Evolutionary conservation across 2,797 vertebrate genomes (phyloP), one percentile per base, ranked within the genome.

Genomic region (Trachops cirrhosus): DNA sequence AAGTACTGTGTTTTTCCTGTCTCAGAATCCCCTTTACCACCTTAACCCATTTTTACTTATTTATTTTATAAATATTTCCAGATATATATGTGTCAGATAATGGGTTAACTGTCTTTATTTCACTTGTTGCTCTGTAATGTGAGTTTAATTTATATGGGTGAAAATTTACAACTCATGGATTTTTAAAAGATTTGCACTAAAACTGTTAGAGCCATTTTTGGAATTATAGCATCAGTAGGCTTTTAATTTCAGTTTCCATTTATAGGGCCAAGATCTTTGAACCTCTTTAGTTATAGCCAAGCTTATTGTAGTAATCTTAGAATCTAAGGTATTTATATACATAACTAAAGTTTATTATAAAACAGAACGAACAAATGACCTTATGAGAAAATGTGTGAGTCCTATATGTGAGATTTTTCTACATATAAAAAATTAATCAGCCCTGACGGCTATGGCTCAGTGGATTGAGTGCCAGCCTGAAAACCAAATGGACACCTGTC

Each of bases 271-370:
- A 32, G 12, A 59, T 86, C 54, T 78, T 62, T 68, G 46, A 86
- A 18, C 22, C 10, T 90, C 44, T 68, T 26, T 93, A 4, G 21
- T 82, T 70, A 86, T 68, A 86, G 37, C 64, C 52, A 68, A 46
- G 24, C 77, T 93, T 15, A 82, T 52, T 83, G 41, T 91, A 41
- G 46, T 93, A 86, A 94, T 15, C 15, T 82, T 37, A 86, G 68
- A 88, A 67, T 73, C 24, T 44, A 78, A 44, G 41, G 29, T 50
- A 67, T 88, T 41, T 62, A 29, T 19, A 7, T 62, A 37, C 62
- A 57, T 34, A 88, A 48, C 11, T 94, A 46, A 87, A 37, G 26
- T 46, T 88, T 82, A 88, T 37, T 95, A 22, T 71, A 93, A 92
- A 80, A 83, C 19, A 86, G 48, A 86, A 86, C 34, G 78, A 73